A percentile compares a stretch with the other conserved stretches of the same genome.
Conservation (phyloP, 2,888 invertebrate genomes). For the Callimorpha dominula region DNA sequence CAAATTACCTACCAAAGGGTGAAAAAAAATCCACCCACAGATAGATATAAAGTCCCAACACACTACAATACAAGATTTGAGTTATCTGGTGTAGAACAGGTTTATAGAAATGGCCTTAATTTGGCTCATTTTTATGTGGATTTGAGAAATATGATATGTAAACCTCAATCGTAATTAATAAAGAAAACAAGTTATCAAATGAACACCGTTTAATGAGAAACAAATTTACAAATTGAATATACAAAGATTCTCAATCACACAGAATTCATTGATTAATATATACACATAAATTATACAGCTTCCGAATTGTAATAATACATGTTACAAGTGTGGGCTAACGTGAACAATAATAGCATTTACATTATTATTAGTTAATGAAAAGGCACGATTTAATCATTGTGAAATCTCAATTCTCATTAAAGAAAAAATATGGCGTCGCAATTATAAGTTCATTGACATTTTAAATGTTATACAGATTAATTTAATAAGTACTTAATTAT, state of each 20-base stretch:
- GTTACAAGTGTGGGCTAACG: constrained; percentile 49
- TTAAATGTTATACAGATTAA: constrained; percentile 28
- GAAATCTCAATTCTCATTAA: constrained; percentile 37
- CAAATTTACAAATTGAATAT: constrained; percentile 78
- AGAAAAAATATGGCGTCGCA: constrained; percentile 31
- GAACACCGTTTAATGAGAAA: constrained; percentile 74
- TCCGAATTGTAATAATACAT: constrained; percentile 52
- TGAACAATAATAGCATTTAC: constrained; percentile 58
- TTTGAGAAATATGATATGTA: neutral
- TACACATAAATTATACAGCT: constrained; percentile 61
- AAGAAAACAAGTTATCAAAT: constrained; percentile 48
- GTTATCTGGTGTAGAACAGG: neutral
- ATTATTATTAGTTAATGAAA: constrained; percentile 59
- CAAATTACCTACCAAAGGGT: neutral
- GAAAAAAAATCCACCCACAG: too few relatives aligned
- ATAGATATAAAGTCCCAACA: too few relatives aligned
- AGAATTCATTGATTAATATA: constrained; percentile 62
- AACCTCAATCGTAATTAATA: constrained; percentile 6
- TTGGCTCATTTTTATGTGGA: neutral
- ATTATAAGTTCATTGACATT: constrained; percentile 28
- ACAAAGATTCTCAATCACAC: constrained; percentile 40
- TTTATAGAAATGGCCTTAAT: neutral
- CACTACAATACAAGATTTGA: neutral
- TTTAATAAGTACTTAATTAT: constrained; percentile 22
- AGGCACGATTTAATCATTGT: constrained; percentile 64